Evolutionary conservation across 2,113 vertebrate genomes (phyloP).

Genomic region (Variabilichromis moorii): DNA sequence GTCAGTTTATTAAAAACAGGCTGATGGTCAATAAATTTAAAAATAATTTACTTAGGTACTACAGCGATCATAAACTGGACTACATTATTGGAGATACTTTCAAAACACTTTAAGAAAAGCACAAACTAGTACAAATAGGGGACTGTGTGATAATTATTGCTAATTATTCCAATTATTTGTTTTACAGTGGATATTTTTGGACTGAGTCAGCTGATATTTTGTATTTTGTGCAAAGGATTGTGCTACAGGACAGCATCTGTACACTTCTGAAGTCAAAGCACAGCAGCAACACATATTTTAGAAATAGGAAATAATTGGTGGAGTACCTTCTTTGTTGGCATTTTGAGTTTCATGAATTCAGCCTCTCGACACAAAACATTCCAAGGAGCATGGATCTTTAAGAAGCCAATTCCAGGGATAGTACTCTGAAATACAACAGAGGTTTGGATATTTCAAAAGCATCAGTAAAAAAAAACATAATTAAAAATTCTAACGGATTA

Average conservation of each 20-base stretch:
- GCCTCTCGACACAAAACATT: constrained; percentile 89
- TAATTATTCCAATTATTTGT: neutral
- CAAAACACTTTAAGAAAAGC: neutral
- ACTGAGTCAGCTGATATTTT: neutral
- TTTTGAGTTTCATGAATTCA: constrained; percentile 96
- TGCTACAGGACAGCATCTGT: neutral
- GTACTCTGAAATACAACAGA: constrained; percentile 70
- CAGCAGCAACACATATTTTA: neutral
- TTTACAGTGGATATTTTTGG: neutral
- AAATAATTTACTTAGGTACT: neutral
- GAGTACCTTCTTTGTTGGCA: constrained; percentile 93
- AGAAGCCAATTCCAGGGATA: constrained; percentile 84
- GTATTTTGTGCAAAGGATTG: neutral
- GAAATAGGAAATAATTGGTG: neutral
- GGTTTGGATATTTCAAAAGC: neutral
- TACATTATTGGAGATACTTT: neutral
- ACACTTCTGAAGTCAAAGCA: neutral
- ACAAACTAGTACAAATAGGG: neutral
- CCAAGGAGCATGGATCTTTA: constrained; percentile 95
- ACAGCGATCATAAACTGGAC: neutral
- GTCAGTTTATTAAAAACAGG: neutral
- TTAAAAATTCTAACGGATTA: neutral
- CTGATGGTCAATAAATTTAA: neutral
- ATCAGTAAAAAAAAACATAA: neutral
- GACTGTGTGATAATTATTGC: neutral